Evolutionary conservation across 2,888 invertebrate species (phyloP).

Genomic region (Apotomis turbidana): DNA sequence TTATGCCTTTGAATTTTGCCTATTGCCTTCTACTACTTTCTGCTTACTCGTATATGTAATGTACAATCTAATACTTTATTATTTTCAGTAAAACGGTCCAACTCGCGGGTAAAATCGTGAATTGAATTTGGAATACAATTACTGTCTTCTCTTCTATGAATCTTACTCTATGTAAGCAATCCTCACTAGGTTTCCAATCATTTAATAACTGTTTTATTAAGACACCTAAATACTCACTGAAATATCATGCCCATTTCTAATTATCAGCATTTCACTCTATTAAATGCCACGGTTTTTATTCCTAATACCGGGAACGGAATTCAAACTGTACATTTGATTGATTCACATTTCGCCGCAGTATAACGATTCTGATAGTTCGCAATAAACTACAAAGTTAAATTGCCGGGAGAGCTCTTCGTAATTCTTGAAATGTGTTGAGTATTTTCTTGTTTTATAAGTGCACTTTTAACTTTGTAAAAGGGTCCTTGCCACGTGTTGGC

Average conservation of each 20-base stretch:
- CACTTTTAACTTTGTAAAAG: slow-evolving; percentile 24
- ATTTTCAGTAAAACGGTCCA: too few species aligned
- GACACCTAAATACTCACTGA: background rate
- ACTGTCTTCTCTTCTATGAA: too few species aligned
- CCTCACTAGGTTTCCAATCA: background rate
- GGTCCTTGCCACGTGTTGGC: slow-evolving; percentile 28
- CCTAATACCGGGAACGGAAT: slow-evolving; percentile 46
- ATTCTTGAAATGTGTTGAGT: background rate
- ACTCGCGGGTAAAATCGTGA: too few species aligned
- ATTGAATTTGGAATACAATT: too few species aligned
- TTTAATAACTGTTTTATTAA: background rate
- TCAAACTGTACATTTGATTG: slow-evolving; percentile 44
- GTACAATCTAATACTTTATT: too few species aligned
- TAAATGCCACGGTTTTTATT: background rate
- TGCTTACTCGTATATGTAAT: too few species aligned
- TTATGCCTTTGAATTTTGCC: too few species aligned
- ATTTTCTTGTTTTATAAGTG: slow-evolving; percentile 3
- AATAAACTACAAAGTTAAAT: slow-evolving; percentile 49
- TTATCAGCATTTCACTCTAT: background rate
- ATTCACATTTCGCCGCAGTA: slow-evolving; percentile 54
- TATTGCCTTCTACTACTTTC: too few species aligned
- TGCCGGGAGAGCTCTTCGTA: background rate
- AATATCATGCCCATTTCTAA: background rate
- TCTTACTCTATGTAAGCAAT: too few species aligned
- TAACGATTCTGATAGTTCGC: slow-evolving; percentile 52